These are phyloP conservation scores for Drosophila melanica DNA, from an alignment of 1,140 invertebrate species.

Conservation along the genomic window DNA sequence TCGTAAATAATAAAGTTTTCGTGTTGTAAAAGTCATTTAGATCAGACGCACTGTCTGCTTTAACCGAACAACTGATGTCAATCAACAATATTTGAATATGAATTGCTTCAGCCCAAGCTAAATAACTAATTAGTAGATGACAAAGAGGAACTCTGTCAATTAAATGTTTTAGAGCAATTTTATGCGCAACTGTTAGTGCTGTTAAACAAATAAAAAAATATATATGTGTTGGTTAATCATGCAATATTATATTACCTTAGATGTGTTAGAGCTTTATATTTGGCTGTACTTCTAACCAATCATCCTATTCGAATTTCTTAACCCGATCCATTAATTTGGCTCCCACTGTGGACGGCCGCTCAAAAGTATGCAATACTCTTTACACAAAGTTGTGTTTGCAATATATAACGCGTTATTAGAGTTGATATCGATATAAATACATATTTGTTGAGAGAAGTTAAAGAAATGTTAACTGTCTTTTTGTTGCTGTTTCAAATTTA, in stretches of 20 bases:
- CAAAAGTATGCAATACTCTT: slow-evolving; percentile 74
- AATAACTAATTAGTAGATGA: slow-evolving; percentile 47
- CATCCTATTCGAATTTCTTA: slow-evolving; percentile 26
- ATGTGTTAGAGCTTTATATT: slow-evolving; percentile 22
- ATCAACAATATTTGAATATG: slow-evolving; percentile 41
- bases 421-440: slow-evolving; percentile 2
- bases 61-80: slow-evolving; percentile 56
- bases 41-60: slow-evolving; percentile 2
- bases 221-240: slow-evolving; percentile 50
- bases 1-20: not conserved
- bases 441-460: not conserved
- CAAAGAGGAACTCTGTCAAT: slow-evolving; percentile 68
- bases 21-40: slow-evolving; percentile 20
- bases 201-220: slow-evolving; percentile 47
- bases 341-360: slow-evolving; percentile 32
- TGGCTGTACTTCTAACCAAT: slow-evolving; percentile 1
- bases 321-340: slow-evolving; percentile 35
- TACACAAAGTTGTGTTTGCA: slow-evolving; percentile 49
- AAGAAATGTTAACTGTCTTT: slow-evolving; percentile 55
- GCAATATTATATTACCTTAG: slow-evolving; percentile 40
- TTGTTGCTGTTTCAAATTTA: slow-evolving; percentile 53
- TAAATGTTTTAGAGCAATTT: slow-evolving; percentile 81
- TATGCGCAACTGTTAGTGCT: slow-evolving; percentile 74
- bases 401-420: slow-evolving; percentile 36
- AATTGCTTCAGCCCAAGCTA: slow-evolving; percentile 40